phyloP scores from a whole-genome alignment of 2,888 invertebrate genomes.

The Dyspetes luteomarginatus region DNA sequence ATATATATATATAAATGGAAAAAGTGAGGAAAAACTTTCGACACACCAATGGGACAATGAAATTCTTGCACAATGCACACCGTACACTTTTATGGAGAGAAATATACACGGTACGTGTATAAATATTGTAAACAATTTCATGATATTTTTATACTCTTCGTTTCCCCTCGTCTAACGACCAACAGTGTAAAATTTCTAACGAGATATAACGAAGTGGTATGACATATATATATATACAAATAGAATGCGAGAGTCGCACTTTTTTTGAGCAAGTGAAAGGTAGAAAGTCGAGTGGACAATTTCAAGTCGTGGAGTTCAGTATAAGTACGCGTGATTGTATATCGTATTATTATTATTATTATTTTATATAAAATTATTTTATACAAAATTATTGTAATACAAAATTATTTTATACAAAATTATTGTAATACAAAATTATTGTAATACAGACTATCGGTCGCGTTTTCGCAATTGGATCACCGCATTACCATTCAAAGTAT shows the following conservation, averaged over 20 bases:
- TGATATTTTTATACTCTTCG: background rate
- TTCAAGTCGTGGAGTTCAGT: slow-evolving; percentile 32
- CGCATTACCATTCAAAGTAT: slow-evolving; percentile 46
- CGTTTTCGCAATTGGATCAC: slow-evolving; percentile 53
- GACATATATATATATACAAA: background rate
- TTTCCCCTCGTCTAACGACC: background rate
- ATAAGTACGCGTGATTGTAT: slow-evolving; percentile 5
- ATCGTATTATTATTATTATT: background rate
- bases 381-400: too few species aligned
- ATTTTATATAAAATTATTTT: too few species aligned
- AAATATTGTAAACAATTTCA: background rate
- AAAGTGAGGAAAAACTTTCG: background rate
- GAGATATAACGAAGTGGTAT: background rate
- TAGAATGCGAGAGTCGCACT: background rate
- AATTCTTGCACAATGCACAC: background rate
- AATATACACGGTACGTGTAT: background rate
- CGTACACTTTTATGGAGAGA: background rate
- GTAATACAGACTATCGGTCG: slow-evolving; percentile 25
- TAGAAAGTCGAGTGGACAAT: slow-evolving; percentile 55
- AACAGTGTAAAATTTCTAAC: background rate
- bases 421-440: too few species aligned
- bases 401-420: too few species aligned
- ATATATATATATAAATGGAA: background rate
- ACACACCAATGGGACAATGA: background rate
- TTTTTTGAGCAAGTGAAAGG: slow-evolving; percentile 55